Base-by-base conservation (phyloP, 2,797 vertebrate genomes). In the Sebastes trivittatus region DNA sequence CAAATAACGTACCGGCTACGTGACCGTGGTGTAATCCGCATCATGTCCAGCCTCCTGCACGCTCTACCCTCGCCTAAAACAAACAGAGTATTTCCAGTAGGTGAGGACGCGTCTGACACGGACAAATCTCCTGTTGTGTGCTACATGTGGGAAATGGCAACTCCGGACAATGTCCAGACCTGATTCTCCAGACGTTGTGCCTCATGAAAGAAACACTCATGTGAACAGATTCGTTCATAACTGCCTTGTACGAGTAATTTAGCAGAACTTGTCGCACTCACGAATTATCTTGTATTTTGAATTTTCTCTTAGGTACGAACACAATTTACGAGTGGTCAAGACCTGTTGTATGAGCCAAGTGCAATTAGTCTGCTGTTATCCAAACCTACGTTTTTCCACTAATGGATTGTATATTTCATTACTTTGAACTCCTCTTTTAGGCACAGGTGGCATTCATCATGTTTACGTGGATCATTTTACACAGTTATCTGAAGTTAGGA, bases 131-230 rank as follows among this genome's bases (percentile, higher is more conserved):
- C 36, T 38, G 36, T 38, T 38, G 36, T 38, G 36, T 38, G 36
- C 34, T 36, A 36, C 0, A 36, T 36, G 34, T 38, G 36, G 0
- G 36, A 38, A 13, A 38, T 0, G 36, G 0, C 36, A 0, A 38
- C 36, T 13, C 36, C 11, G 36, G 36, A 34, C 32, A 34, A 34
- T 34, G 32, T 34, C 32, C 9, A 9, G 36, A 18, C 16, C 16
- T 46, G 42, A 46, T 46, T 46, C 42, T 46, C 42, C 6, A 0
- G 38, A 46, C 2, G 14, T 46, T 46, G 14, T 16, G 25, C 25
- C 25, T 59, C 56, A 16, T 29, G 56, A 27, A 29, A 59, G 25
- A 59, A 59, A 1, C 56, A 18, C 25, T 27, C 7, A 1, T 23
- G 8, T 25, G 14, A 27, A 58, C 16, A 59, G 14, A 14, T 16